Evolutionary conservation across 2,113 vertebrate genomes (phyloP).

Genomic region (Malurus elegans): DNA sequence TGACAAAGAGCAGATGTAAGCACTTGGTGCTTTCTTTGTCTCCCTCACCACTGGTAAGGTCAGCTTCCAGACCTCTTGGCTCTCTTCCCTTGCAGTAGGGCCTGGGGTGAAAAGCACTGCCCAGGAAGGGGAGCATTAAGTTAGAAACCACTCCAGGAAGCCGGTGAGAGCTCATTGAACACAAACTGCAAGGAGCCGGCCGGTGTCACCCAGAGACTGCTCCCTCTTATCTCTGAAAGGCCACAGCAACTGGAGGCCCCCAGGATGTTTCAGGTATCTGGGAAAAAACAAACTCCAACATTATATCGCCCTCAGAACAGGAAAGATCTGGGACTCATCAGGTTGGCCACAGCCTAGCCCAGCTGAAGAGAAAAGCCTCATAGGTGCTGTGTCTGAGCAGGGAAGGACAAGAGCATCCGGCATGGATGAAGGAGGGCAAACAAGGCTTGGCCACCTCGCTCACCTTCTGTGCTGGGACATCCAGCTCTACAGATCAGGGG

Average conservation of each 20-base stretch:
- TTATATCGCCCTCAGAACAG: neutral
- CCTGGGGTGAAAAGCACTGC: neutral
- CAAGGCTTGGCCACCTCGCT: neutral
- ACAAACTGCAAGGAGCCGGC: rapidly evolving
- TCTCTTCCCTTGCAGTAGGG: neutral
- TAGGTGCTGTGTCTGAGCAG: neutral
- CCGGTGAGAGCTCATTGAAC: neutral
- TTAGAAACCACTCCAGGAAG: neutral
- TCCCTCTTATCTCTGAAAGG: neutral
- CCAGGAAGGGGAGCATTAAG: neutral
- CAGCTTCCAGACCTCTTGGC: neutral
- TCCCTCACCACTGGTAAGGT: neutral
- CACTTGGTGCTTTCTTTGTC: neutral
- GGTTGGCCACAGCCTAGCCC: neutral
- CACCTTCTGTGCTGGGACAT: neutral
- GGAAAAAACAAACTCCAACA: neutral
- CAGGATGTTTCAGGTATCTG: neutral
- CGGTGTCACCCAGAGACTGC: rapidly evolving
- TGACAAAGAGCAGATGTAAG: neutral
- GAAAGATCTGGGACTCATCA: neutral
- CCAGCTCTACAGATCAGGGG: neutral
- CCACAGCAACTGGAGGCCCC: neutral
- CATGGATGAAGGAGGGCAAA: neutral
- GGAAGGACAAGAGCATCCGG: neutral
- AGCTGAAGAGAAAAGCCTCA: neutral